These are phyloP conservation scores for Pyrgilauda ruficollis DNA, from an alignment of 2,113 vertebrate genomes.

Conservation along the genomic window DNA sequence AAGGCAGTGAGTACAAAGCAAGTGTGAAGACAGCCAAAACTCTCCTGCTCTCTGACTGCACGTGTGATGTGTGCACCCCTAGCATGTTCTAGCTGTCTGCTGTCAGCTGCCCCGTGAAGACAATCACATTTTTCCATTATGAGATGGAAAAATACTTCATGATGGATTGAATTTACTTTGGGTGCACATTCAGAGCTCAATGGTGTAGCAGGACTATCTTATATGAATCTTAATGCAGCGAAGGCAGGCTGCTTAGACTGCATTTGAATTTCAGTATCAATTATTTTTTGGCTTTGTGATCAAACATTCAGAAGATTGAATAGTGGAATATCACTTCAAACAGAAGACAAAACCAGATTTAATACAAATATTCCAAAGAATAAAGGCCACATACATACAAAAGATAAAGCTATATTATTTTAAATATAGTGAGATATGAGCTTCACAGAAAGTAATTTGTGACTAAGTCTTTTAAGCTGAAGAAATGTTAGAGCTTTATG, in stretches of 20 bases:
- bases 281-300: neutral
- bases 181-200: neutral
- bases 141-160: neutral
- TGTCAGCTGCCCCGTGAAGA: neutral
- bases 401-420: neutral
- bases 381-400: neutral
- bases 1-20: neutral
- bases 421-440: neutral
- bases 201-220: neutral
- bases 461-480: neutral
- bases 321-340: neutral
- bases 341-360: neutral
- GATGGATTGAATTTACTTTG: neutral
- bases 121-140: neutral
- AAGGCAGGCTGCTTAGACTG: neutral
- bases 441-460: neutral
- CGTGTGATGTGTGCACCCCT: neutral
- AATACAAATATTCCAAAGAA: neutral
- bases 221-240: neutral
- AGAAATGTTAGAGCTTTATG: neutral
- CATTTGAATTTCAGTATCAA: slow-evolving; percentile 1
- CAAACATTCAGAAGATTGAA: neutral
- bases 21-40: neutral
- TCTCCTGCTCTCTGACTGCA: neutral
- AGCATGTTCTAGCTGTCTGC: neutral